Conservation (phyloP, 2,888 invertebrate genomes). For the Drosophila silvestris region DNA sequence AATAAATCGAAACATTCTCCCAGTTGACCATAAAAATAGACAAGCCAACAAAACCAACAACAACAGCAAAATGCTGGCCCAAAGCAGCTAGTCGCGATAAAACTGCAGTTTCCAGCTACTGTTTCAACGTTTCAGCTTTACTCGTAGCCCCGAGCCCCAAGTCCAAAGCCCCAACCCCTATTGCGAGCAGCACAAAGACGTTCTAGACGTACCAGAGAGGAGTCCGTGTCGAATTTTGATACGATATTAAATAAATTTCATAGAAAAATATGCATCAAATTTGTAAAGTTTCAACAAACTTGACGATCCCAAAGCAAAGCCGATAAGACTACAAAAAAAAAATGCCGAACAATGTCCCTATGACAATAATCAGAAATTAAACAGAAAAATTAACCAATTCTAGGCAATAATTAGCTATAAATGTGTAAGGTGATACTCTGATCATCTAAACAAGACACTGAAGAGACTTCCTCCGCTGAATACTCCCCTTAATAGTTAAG, state of each 20-base stretch:
- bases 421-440: neutral
- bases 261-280: neutral
- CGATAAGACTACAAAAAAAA: too few relatives aligned
- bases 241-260: neutral
- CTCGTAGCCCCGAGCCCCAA: slow-evolving; percentile 7
- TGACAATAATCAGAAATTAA: neutral
- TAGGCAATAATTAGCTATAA: neutral
- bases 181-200: neutral
- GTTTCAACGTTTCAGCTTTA: slow-evolving; percentile 41
- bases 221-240: slow-evolving; percentile 1
- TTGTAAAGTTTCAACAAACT: neutral
- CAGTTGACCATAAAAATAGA: slow-evolving; percentile 62
- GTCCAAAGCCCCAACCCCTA: neutral
- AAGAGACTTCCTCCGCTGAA: neutral
- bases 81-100: slow-evolving; percentile 52
- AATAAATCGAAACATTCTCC: slow-evolving; percentile 71
- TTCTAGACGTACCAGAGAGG: slow-evolving; percentile 4
- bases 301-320: neutral
- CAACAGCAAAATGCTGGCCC: slow-evolving; percentile 5
- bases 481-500: neutral
- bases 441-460: neutral
- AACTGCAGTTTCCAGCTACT: slow-evolving; percentile 30
- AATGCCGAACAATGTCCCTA: neutral
- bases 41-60: slow-evolving; percentile 37
- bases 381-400: neutral